Base-by-base conservation (phyloP, 2,888 invertebrate species). In the Drosophila gaucha region DNA sequence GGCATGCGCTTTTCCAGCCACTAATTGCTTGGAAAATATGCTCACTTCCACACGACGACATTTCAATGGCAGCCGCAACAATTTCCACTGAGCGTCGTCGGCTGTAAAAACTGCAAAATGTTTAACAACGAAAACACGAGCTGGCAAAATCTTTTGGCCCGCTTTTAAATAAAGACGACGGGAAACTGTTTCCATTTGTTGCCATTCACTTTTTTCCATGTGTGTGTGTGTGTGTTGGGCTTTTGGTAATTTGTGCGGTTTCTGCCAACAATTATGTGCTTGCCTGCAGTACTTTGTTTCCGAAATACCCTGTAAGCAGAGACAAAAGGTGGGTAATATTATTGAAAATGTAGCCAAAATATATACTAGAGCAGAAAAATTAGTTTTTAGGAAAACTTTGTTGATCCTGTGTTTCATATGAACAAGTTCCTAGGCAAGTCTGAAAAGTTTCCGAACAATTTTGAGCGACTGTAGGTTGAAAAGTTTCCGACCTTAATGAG, bases 1-100 rank as follows among this genome's bases (percentile, higher is more conserved):
- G 66, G 62, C 56, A 46, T 60, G 56, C 64, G 57, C 67, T 63
- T 66, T 50, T 80, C 50, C 59, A 60, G 44, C 62, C 69, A 78
- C 83, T 87, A 83, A 83, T 83, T 87, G 76, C 79, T 78, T 69
- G 88, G 74, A 78, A 87, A 87, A 85, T 87, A 67, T 76, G 67
- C 76, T 83, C 79, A 76, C 82, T 80, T 87, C 78, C 78, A 73
- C 78, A 73, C 63, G 70, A 75, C 46, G 62, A 64, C 67, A 66
- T 79, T 83, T 79, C 80, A 83, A 79, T 79, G 80, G 73, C 76
- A 83, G 60, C 65, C 65, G 64, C 73, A 79, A 76, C 65, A 69
- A 68, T 79, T 82, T 72, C 65, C 43, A 59, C 43, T n/a, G 43
- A 51, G 22, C 41, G 39, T 47, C 38, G 63, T 47, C 38, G 63